These are phyloP conservation scores for Drosophila multiciliata DNA, from an alignment of 2,888 invertebrate species.

Conservation along the genomic window DNA sequence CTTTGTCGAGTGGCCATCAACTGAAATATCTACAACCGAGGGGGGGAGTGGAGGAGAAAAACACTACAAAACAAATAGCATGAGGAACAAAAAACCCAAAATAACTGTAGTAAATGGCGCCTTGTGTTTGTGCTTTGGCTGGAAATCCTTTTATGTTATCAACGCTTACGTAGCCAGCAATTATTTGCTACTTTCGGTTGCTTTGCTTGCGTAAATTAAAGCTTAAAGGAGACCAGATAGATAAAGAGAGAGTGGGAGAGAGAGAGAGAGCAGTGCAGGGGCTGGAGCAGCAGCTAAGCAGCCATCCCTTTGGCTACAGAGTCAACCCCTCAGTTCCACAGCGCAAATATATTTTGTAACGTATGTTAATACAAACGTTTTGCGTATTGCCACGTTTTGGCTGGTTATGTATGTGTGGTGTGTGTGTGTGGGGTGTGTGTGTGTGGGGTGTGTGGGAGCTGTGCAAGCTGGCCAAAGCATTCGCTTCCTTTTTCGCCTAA, in stretches of 20 bases:
- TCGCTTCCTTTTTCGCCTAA: constrained; percentile 58
- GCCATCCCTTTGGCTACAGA: not conserved
- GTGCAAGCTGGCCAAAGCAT: constrained; percentile 34
- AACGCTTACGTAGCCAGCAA: constrained; percentile 71
- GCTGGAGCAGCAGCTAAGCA: constrained; percentile 13
- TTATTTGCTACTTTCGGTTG: constrained; percentile 77
- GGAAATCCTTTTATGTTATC: constrained; percentile 76
- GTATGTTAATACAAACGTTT: constrained; percentile 65
- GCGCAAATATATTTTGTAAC: constrained; percentile 44
- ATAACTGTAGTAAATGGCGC: constrained; percentile 45
- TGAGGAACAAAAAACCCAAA: constrained; percentile 31
- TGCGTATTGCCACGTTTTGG: constrained; percentile 51
- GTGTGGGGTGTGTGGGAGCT: constrained; percentile 13
- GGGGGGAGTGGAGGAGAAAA: not conserved
- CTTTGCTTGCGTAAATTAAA: constrained; percentile 72
- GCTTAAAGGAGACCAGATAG: constrained; percentile 44
- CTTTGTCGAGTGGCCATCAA: constrained; percentile 37
- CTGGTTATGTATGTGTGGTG: not conserved
- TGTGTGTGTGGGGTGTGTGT: constrained; percentile 3
- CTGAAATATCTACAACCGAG: constrained; percentile 29
- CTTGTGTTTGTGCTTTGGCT: constrained; percentile 59
- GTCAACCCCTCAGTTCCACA: constrained; percentile 17
- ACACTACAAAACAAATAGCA: constrained; percentile 7
- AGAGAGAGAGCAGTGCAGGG: not conserved
- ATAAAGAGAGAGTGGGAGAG: too few species aligned